These are phyloP conservation scores for Thereva unica DNA, from an alignment of 2,888 invertebrate genomes.

Conservation along the genomic window DNA sequence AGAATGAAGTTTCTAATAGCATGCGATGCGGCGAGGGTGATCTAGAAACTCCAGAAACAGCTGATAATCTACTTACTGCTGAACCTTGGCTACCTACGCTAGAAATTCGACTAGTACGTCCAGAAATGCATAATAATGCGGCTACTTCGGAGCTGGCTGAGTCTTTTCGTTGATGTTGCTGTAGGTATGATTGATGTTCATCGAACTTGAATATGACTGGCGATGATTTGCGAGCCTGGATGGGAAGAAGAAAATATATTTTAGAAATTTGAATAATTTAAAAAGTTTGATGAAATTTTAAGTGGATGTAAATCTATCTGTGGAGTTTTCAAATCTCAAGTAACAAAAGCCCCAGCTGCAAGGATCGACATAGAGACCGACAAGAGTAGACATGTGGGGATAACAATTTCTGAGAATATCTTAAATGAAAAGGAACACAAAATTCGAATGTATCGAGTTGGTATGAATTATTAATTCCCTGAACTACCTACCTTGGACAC, in stretches of 20 bases:
- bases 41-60: constrained; percentile 64
- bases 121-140: constrained; percentile 73
- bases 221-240: constrained; percentile 52
- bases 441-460: too few species aligned
- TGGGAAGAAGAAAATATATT: constrained; percentile 34
- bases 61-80: constrained; percentile 63
- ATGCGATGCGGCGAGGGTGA: constrained; percentile 91
- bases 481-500: too few species aligned
- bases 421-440: too few species aligned
- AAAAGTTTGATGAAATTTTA: too few species aligned
- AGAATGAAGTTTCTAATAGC: constrained; percentile 87
- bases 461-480: too few species aligned
- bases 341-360: too few species aligned
- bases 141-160: constrained; percentile 78
- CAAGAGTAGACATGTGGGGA: too few species aligned
- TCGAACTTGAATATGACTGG: constrained; percentile 59
- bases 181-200: constrained; percentile 57
- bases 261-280: background rate
- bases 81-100: constrained; percentile 83
- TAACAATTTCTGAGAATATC: too few species aligned
- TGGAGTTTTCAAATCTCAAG: too few species aligned
- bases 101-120: constrained; percentile 79
- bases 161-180: constrained; percentile 70
- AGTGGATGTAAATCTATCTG: too few species aligned
- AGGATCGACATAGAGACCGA: too few species aligned